A percentile compares a stretch with the other conserved stretches of the same genome.
Evolutionary conservation across 2,797 vertebrate species (phyloP).

Genomic region (Sarcophilus harrisii): DNA sequence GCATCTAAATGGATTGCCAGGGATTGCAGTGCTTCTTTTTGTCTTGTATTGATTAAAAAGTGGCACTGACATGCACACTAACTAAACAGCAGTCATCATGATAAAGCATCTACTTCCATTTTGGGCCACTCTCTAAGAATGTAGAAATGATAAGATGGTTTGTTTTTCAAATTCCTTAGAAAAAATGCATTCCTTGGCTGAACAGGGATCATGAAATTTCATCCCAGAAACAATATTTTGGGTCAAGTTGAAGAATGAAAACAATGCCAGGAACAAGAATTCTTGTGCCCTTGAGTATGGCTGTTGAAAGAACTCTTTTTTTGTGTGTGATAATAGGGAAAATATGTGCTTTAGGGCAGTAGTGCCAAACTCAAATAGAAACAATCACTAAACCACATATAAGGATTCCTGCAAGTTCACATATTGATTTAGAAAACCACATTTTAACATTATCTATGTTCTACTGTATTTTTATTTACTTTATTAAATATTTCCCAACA

Average conservation of each 20-base stretch:
- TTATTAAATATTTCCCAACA: background rate
- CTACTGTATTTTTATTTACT: background rate
- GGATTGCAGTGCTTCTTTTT: background rate
- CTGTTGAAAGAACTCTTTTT: background rate
- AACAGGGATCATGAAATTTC: background rate
- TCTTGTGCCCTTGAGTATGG: background rate
- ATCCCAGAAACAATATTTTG: background rate
- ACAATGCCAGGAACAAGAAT: background rate
- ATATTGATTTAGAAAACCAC: background rate
- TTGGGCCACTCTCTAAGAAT: background rate
- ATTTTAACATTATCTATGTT: background rate
- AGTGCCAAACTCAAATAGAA: background rate
- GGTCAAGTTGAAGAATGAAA: constrained; percentile 11
- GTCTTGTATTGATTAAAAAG: background rate
- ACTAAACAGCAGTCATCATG: background rate
- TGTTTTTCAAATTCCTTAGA: constrained; percentile 7
- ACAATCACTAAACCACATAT: background rate
- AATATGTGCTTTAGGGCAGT: background rate
- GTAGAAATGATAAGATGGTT: background rate
- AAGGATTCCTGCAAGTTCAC: background rate
- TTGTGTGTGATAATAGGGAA: background rate
- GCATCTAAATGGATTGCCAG: background rate
- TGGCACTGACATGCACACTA: background rate
- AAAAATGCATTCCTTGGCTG: background rate
- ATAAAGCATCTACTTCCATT: background rate